These are phyloP conservation scores for Ibidorhyncha struthersii DNA, from an alignment of 2,113 vertebrate species.

Conservation along the genomic window DNA sequence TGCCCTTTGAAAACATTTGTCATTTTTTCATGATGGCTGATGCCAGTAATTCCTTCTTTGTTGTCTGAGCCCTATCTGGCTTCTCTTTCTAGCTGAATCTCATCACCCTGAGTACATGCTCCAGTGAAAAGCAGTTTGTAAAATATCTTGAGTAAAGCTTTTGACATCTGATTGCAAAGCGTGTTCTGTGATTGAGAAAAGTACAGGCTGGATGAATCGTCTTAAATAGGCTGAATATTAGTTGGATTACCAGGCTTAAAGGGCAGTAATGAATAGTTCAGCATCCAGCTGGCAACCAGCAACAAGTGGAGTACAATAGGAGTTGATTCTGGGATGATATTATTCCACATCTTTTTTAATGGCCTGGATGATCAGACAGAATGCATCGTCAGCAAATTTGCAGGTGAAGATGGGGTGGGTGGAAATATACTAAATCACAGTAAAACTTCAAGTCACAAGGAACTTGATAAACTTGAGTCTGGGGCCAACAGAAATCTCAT, in stretches of 20 bases:
- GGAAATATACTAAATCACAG: background rate
- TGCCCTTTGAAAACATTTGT: background rate
- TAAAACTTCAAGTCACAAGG: background rate
- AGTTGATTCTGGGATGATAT: background rate
- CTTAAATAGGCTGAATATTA: slow-evolving; percentile 50
- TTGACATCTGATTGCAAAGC: slow-evolving; percentile 34
- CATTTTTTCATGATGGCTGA: background rate
- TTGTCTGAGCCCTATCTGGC: background rate
- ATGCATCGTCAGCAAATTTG: slow-evolving; percentile 31
- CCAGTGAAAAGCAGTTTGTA: background rate
- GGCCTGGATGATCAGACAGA: background rate
- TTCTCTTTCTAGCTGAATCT: background rate
- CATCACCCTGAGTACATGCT: background rate
- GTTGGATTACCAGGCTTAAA: slow-evolving; percentile 41
- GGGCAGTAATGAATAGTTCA: slow-evolving; percentile 37
- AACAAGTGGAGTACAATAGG: slow-evolving; percentile 7
- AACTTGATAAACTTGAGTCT: background rate
- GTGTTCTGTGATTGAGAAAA: slow-evolving; percentile 45
- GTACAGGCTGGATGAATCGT: slow-evolving; percentile 18
- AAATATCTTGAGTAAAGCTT: slow-evolving; percentile 37
- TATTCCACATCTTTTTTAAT: slow-evolving; percentile 8
- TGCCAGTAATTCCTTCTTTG: background rate
- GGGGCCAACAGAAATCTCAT: background rate
- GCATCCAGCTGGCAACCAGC: slow-evolving; percentile 36
- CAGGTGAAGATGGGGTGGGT: background rate